Evolutionary conservation across 2,797 vertebrate species (phyloP), one percentile per base, ranked within the genome.

Genomic region (Etheostoma nigrum): DNA sequence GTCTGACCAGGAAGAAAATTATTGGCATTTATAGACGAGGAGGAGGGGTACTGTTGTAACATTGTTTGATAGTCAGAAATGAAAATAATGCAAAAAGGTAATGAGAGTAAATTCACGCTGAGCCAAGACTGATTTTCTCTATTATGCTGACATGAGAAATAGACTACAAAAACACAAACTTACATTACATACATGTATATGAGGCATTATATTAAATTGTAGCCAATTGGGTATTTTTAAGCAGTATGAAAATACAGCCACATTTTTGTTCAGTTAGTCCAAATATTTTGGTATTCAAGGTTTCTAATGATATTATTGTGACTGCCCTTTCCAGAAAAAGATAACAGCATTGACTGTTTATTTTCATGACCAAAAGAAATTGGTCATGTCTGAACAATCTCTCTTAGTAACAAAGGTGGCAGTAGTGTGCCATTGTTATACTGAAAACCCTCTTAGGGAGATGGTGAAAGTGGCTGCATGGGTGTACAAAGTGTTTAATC

Each of bases 1-100:
- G 64, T 69, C 75, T 84, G 86, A 82, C 81, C 83, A 67, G 60
- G 44, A 27, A 27, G 72, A 15, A 79, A 69, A 85, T 81, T 79
- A 88, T 47, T 85, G 78, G 49, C 63, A 67, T 73, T 76, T 62
- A 63, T 19, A 81, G 66, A 75, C 68, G 77, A 85, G 67, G 59
- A 64, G 27, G 54, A 61, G 64, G 27, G 9, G 30, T 0, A 2
- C 67, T 70, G 82, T 81, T 76, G 69, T 48, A 82, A 51, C 16
- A 40, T 36, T 55, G 54, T 64, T 68, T 62, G 27, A 78, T 59
- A 67, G 67, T 74, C 19, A 58, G 49, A 58, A 79, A 70, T 42
- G 1, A 59, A 82, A 68, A 74, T 57, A 61, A 60, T 57, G 58
- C 57, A 48, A 27, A 25, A 16, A 62, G 48, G 68, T 72, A 59